Evolutionary conservation across 2,113 vertebrate species (phyloP), one percentile per base, ranked within the genome.

Genomic region (Labeo rohita): DNA sequence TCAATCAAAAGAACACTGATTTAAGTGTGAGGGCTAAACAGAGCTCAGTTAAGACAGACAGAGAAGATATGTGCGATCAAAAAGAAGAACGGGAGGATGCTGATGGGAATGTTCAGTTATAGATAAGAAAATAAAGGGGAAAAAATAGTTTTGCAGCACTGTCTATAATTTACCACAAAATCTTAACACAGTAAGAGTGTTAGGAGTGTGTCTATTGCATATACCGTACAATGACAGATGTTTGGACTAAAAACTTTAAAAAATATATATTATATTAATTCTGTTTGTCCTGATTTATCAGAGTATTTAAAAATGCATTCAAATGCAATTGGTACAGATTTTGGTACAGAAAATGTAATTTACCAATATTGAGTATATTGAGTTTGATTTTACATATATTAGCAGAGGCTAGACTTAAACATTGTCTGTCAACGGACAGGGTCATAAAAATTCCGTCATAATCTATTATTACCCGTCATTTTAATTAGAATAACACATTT

Each of bases 1-100:
- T 86, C 72, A 84, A 47, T 83, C 70, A 85, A 61, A 86, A 54
- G 23, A 88, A 83, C 79, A 83, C 21, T 47, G 76, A 59, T 54
- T 52, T 73, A 59, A 59, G 63, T 56, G 9, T 28, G 47, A 61
- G 56, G 39, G 83, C 66, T 76, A 75, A 80, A 74, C 66, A 80
- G 66, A 50, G 66, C 73, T 70, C 84, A 65, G 39, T 80, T 88
- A 52, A 84, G 49, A 79, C 50, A 45, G 11, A 23, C 9, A 66
- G 18, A 47, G 39, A 61, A 28, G 73, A 80, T 52, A 70, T 50
- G 43, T n/a, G 13, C 16, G 11, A 36, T 54, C 11, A 72, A 75
- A 7, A 13, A 45, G 12, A 76, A 6, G 7, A 21, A 63, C 7
- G 1, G 5, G 61, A 36, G 80, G 43, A 45, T 73, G 18, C 8